Evolutionary conservation across 2,888 invertebrate species (phyloP), one percentile per base, ranked within the genome.

Genomic region (Macrosoma leucophasiata): DNA sequence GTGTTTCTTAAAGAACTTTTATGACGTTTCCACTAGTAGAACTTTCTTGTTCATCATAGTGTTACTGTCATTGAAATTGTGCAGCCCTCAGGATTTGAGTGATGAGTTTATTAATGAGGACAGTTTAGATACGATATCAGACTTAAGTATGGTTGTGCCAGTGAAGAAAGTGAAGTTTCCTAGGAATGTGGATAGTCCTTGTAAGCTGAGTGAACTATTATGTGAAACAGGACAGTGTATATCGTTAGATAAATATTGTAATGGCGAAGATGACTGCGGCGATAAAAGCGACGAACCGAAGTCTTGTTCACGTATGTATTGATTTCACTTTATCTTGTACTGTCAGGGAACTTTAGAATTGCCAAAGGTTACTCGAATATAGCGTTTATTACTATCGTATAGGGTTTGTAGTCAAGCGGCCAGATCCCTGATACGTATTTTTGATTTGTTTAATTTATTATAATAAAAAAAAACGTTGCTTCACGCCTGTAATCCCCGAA

Each of bases 231-330:
- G 89, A 23, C 88, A 88, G 69, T 92, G 93, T 75, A 87, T 93
- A 56, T 87, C 90, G 22, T 73, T 90, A 60, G 91, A 91, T 75
- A 89, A 89, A 69, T 91, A 88, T 66, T 94, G 94, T 73, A 91
- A 94, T 59, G 90, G 91, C 11, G 84, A 90, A 39, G 88, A 90
- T 55, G 92, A 94, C 65, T 94, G 93, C 56, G 89, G 89, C 14
- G 93, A 93, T 68, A 89, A 88, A 55, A 91, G 90, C 50, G 93
- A 94, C 65, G 93, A 94, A 67, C 88, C 89, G 2, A 85, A 87
- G 47, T 87, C 88, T 53, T 93, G 93, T 70, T 86, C 92, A 56
- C 91, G 93, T 93, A 76, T 92, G 92, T 90, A 55, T 43, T 43
- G 34, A 33, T 43, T 47, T 27, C 26, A 30, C 9, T 9, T 32